These are phyloP conservation scores for Mechanitis messenoides DNA, from an alignment of 2,888 invertebrate species.

Conservation along the genomic window DNA sequence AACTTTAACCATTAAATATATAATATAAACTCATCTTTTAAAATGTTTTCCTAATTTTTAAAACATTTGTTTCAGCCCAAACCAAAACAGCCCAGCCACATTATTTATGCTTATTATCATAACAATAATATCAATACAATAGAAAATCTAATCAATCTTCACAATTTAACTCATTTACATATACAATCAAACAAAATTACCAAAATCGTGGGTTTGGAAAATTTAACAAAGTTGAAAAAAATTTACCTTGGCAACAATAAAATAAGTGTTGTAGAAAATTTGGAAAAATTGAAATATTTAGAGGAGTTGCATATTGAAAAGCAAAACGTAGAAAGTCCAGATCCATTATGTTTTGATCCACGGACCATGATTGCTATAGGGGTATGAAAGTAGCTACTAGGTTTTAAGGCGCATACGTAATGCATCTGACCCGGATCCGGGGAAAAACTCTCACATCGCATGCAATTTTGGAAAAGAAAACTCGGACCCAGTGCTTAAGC, in stretches of 20 bases:
- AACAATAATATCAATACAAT: constrained; percentile 87
- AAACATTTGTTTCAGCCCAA: constrained; percentile 47
- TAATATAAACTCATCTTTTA: too few species aligned
- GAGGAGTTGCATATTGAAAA: constrained; percentile 83
- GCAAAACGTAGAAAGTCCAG: constrained; percentile 75
- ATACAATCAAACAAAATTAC: constrained; percentile 86
- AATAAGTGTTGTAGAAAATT: constrained; percentile 82
- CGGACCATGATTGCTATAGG: constrained; percentile 76
- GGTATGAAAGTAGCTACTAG: constrained; percentile 52
- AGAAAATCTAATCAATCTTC: constrained; percentile 80
- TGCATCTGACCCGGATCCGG: too few species aligned
- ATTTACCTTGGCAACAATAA: constrained; percentile 84
- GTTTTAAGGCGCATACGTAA: background rate
- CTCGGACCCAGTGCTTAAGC: too few species aligned
- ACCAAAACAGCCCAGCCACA: constrained; percentile 52
- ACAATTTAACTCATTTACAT: constrained; percentile 81
- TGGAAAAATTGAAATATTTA: constrained; percentile 76
- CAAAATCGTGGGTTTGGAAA: constrained; percentile 80
- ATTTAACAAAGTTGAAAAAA: constrained; percentile 81
- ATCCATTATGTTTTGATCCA: constrained; percentile 81
- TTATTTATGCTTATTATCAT: constrained; percentile 84
- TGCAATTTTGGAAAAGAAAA: too few species aligned
- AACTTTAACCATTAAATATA: background rate
- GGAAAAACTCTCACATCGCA: too few species aligned
- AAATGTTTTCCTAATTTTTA: background rate